Evolutionary conservation across 2,888 invertebrate species (phyloP).

Genomic region (Lithophane socia): DNA sequence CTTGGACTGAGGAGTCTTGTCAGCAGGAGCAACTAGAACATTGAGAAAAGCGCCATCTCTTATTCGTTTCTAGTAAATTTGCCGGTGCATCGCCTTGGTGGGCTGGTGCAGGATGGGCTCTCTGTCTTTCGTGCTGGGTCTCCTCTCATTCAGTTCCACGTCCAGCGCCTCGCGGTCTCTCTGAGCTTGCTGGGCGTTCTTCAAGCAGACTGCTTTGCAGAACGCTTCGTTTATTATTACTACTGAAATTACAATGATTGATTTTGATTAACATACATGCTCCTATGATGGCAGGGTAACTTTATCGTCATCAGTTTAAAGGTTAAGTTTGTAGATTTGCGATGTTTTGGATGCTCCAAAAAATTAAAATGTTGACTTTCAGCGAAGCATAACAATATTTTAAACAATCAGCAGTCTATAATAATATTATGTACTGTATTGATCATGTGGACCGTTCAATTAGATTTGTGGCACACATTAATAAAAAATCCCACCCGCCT

Average conservation of each 20-base stretch:
- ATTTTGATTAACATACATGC: slow-evolving; percentile 3
- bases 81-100: slow-evolving; percentile 15
- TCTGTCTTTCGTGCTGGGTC: slow-evolving; percentile 12
- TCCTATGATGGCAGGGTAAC: neutral
- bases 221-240: slow-evolving; percentile 81
- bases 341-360: neutral
- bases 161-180: slow-evolving; percentile 30
- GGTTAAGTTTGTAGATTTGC: neutral
- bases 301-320: neutral
- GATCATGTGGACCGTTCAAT: neutral
- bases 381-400: neutral
- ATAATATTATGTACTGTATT: neutral
- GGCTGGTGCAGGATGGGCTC: slow-evolving; percentile 43
- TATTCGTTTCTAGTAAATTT: slow-evolving; percentile 39
- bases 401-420: neutral
- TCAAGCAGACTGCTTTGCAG: slow-evolving; percentile 79
- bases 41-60: slow-evolving; percentile 67
- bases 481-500: neutral
- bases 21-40: slow-evolving; percentile 7
- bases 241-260: slow-evolving; percentile 72
- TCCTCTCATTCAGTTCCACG: slow-evolving; percentile 54
- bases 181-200: slow-evolving; percentile 45
- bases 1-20: neutral
- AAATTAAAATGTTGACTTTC: neutral
- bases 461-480: neutral